Conservation (phyloP, 2,888 invertebrate species). For the Eulithis testata region DNA sequence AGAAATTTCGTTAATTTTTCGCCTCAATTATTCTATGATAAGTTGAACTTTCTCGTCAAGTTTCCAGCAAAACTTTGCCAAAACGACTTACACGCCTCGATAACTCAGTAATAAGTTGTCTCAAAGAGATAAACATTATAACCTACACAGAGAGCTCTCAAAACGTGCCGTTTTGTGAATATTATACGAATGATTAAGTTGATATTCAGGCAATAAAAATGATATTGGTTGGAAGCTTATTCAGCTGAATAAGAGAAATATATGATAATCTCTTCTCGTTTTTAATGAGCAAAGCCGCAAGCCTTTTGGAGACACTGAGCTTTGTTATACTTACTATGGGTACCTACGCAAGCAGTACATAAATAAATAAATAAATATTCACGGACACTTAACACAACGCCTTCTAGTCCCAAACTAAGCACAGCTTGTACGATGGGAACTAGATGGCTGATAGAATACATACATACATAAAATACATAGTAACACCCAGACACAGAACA, state of each 20-base stretch:
- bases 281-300: not conserved
- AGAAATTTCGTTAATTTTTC: not conserved
- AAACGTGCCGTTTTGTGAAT: constrained; percentile 4
- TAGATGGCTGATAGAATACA: too few relatives aligned
- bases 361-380: too few relatives aligned
- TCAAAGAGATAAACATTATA: constrained; percentile 6
- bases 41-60: not conserved
- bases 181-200: constrained; percentile 5
- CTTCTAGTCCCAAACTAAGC: too few relatives aligned
- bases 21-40: not conserved
- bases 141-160: not conserved
- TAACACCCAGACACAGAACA: too few relatives aligned
- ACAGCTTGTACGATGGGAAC: too few relatives aligned
- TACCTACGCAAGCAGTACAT: too few relatives aligned
- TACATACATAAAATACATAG: too few relatives aligned
- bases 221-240: constrained; percentile 11
- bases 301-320: not conserved
- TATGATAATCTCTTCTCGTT: constrained; percentile 2
- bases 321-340: not conserved
- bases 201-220: constrained; percentile 1
- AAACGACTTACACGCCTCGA: constrained; percentile 1
- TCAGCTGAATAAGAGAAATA: not conserved
- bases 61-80: constrained; percentile 1
- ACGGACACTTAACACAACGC: too few relatives aligned
- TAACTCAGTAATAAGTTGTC: not conserved